Evolutionary conservation across 2,888 invertebrate species (phyloP).

Genomic region (Onchidella celtica): DNA sequence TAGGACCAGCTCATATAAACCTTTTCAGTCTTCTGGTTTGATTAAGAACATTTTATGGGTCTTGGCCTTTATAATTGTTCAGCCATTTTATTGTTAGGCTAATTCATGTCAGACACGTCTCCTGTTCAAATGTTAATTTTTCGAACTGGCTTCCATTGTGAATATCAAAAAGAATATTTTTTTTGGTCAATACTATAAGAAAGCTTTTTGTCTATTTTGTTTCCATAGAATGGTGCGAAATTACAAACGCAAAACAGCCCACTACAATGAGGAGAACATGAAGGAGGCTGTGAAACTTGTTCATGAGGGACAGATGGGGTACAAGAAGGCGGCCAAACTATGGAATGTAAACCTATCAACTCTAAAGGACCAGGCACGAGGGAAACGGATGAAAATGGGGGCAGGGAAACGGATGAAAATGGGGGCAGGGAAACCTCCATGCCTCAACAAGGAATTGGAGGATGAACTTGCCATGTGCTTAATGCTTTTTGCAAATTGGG

Average conservation of each 20-base stretch:
- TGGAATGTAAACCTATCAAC: slow-evolving; percentile 21
- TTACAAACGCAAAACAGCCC: background rate
- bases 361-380: slow-evolving; percentile 18
- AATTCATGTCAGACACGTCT: too few species aligned
- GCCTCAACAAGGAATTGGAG: background rate
- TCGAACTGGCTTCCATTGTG: too few species aligned
- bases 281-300: background rate
- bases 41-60: too few species aligned
- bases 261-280: background rate
- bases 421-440: background rate
- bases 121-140: too few species aligned
- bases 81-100: too few species aligned
- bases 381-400: slow-evolving; percentile 1
- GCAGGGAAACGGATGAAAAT: background rate
- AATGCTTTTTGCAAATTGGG: background rate
- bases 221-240: background rate
- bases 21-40: background rate
- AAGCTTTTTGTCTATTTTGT: background rate
- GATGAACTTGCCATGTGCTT: slow-evolving; percentile 8
- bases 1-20: too few species aligned
- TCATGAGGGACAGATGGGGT: slow-evolving; percentile 4
- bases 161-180: too few species aligned
- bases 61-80: too few species aligned
- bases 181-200: too few species aligned
- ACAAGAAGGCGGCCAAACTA: slow-evolving; percentile 32